These are phyloP conservation scores for Eutolmus rufibarbis DNA, from an alignment of 2,888 invertebrate genomes.

Conservation along the genomic window DNA sequence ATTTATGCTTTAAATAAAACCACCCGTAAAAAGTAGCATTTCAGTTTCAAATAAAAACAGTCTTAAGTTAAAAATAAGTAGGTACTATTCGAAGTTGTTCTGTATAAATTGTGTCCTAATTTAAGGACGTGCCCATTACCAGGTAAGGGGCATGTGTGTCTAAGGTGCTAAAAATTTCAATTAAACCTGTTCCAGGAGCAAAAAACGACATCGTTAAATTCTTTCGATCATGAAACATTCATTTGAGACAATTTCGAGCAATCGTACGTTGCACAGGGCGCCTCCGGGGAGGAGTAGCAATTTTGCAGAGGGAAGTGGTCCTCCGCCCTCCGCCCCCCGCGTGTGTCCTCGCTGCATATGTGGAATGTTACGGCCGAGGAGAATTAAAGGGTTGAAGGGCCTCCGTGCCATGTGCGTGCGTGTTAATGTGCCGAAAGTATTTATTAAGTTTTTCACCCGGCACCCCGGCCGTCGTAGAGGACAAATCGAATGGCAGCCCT, in stretches of 20 bases:
- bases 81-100: not conserved
- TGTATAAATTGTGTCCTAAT: not conserved
- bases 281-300: not conserved
- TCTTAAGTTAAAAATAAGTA: not conserved
- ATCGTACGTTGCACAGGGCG: not conserved
- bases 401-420: not conserved
- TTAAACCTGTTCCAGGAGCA: not conserved
- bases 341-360: not conserved
- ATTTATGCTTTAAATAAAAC: not conserved
- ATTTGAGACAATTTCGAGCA: not conserved
- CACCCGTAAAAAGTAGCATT: not conserved
- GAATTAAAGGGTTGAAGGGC: not conserved
- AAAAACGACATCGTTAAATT: not conserved
- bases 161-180: not conserved
- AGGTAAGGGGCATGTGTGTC: not conserved
- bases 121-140: not conserved
- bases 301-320: not conserved
- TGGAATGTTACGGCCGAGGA: not conserved
- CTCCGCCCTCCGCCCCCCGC: not conserved
- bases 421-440: not conserved
- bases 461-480: not conserved
- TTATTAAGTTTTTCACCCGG: not conserved
- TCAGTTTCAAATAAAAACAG: not conserved
- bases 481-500: not conserved
- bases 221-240: slow-evolving; percentile 21